phyloP scores from a whole-genome alignment of 2,113 vertebrate genomes.

The pig (Sus scrofa) region DNA sequence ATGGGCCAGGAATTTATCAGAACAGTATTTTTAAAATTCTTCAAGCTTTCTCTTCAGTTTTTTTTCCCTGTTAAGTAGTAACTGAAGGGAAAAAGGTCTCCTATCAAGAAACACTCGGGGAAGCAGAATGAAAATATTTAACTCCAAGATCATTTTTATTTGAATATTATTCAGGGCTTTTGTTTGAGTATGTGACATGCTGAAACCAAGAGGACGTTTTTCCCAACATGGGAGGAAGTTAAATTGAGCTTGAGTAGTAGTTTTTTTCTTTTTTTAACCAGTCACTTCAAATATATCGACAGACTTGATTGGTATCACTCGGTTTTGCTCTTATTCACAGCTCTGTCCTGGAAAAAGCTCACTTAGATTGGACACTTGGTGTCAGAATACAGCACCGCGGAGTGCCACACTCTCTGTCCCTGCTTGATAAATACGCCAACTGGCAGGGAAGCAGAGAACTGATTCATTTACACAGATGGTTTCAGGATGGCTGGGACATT shows the following conservation, averaged over 20 bases:
- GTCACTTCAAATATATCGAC: background rate
- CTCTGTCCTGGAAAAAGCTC: background rate
- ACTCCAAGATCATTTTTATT: constrained; percentile 56
- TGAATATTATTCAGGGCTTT: background rate
- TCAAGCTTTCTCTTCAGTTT: constrained; percentile 21
- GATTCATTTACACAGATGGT: constrained; percentile 16
- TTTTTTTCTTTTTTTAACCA: constrained; percentile 21
- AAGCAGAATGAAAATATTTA: constrained; percentile 42
- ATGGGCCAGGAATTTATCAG: background rate
- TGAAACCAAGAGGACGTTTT: constrained; percentile 35
- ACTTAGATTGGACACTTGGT: background rate
- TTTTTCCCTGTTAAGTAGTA: background rate
- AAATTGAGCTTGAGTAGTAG: background rate
- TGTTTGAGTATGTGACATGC: constrained; percentile 4
- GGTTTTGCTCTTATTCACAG: background rate
- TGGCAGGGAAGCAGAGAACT: background rate
- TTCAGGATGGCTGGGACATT: background rate
- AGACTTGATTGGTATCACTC: background rate
- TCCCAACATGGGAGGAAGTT: constrained; percentile 7
- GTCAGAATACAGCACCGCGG: background rate
- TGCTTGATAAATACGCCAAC: background rate
- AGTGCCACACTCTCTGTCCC: background rate
- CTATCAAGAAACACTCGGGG: background rate
- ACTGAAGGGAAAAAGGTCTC: background rate
- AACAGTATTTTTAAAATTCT: constrained; percentile 78